Evolutionary conservation across 2,113 vertebrate species (phyloP).

Genomic region (Sterna hirundo): DNA sequence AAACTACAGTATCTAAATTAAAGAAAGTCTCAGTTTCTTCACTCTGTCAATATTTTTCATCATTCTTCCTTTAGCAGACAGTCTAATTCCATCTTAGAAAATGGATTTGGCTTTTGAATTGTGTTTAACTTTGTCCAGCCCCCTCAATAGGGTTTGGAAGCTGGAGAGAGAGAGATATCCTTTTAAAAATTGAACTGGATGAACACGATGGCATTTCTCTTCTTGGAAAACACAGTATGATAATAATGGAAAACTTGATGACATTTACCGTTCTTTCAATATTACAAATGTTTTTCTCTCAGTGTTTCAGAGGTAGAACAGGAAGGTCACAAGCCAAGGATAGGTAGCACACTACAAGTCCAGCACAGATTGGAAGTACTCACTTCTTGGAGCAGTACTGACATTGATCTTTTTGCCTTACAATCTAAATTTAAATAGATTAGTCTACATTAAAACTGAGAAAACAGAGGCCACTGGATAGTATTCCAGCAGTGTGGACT

Average conservation of each 20-base stretch:
- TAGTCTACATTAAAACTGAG: neutral
- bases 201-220: neutral
- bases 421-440: neutral
- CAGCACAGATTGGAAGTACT: neutral
- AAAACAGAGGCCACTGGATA: neutral
- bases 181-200: neutral
- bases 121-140: neutral
- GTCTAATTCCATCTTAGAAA: neutral
- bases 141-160: neutral
- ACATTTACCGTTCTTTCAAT: neutral
- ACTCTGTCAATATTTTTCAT: neutral
- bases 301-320: neutral
- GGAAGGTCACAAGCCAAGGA: neutral
- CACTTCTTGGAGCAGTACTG: neutral
- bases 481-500: neutral
- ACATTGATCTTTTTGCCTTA: neutral
- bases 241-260: neutral
- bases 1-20: neutral
- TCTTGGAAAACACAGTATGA: neutral
- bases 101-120: neutral
- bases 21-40: neutral
- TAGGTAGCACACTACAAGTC: neutral
- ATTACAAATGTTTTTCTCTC: neutral
- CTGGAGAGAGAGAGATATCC: neutral
- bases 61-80: neutral